Evolutionary conservation across 2,113 vertebrate species (phyloP).

Genomic region (Nesoenas mayeri): DNA sequence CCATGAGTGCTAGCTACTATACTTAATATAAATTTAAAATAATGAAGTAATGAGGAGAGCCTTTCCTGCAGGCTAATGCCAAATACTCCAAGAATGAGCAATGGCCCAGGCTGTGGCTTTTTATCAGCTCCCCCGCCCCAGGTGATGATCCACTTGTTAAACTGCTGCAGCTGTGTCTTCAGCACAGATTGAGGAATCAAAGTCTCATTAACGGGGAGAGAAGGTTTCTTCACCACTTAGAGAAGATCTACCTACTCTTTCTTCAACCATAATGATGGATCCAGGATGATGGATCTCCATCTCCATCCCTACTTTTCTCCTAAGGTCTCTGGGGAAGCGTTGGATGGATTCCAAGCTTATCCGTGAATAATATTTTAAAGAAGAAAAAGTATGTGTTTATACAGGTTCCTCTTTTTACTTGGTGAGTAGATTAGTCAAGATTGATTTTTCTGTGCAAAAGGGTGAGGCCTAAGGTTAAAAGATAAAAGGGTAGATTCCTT

Average conservation of each 20-base stretch:
- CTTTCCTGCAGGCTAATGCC: background rate
- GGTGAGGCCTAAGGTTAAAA: conserved; percentile 76
- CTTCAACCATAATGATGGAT: too few species aligned
- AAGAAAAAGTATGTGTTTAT: conserved; percentile 60
- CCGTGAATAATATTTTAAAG: conserved; percentile 38
- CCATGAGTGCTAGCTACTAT: fast-evolving
- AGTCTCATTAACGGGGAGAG: too few species aligned
- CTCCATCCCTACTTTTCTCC: background rate
- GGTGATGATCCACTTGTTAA: fast-evolving
- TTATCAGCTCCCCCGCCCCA: background rate
- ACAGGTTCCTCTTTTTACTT: conserved; percentile 48
- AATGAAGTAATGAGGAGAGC: fast-evolving
- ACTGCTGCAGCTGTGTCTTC: background rate
- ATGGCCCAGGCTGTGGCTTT: fast-evolving
- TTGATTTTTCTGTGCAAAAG: conserved; percentile 78
- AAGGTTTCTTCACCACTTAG: background rate
- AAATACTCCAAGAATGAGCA: background rate
- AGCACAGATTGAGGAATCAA: fast-evolving
- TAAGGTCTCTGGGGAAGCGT: background rate
- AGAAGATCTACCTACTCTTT: background rate
- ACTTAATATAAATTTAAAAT: fast-evolving
- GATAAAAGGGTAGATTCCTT: conserved; percentile 74
- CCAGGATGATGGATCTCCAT: background rate
- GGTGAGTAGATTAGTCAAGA: conserved; percentile 74
- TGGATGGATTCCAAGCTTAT: background rate